phyloP scores from a whole-genome alignment of 2,797 vertebrate species.

The Phalloptychus januarius region DNA sequence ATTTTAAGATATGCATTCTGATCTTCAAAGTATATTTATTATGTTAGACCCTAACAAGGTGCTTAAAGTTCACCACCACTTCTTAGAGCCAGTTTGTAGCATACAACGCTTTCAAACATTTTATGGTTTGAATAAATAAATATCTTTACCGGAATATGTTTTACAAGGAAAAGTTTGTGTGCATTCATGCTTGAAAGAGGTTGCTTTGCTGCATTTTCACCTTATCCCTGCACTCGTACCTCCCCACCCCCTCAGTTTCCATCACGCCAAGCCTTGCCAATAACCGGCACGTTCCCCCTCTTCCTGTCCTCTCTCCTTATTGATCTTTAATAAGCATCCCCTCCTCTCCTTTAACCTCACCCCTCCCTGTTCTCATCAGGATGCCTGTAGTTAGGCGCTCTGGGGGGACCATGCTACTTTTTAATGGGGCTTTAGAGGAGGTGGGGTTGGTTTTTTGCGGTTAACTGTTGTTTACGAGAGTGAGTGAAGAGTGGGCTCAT shows the following conservation, averaged over 20 bases:
- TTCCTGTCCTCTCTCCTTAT: slow-evolving; percentile 58
- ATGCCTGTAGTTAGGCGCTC: slow-evolving; percentile 62
- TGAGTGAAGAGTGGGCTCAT: slow-evolving; percentile 19
- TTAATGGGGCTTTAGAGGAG: slow-evolving; percentile 80
- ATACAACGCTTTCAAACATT: slow-evolving; percentile 30
- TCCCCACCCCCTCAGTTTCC: slow-evolving; percentile 40
- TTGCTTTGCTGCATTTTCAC: slow-evolving; percentile 50
- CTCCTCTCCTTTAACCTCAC: slow-evolving; percentile 42
- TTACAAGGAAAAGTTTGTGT: slow-evolving; percentile 53
- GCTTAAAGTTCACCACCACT: slow-evolving; percentile 2
- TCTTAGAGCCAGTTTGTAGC: slow-evolving; percentile 20
- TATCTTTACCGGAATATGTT: slow-evolving; percentile 37
- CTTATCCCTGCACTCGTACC: slow-evolving; percentile 51
- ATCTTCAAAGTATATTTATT: background rate
- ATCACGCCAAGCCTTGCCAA: slow-evolving; percentile 29
- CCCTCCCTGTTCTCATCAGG: slow-evolving; percentile 68
- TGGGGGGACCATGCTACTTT: slow-evolving; percentile 62
- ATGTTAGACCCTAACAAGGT: too few species aligned
- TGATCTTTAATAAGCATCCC: slow-evolving; percentile 79
- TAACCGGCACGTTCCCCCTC: slow-evolving; percentile 25
- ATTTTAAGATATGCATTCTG: background rate
- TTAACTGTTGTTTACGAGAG: slow-evolving; percentile 38
- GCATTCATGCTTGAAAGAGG: slow-evolving; percentile 26
- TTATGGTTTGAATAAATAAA: slow-evolving; percentile 13
- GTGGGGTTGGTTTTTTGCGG: slow-evolving; percentile 70